Evolutionary conservation across 1,140 invertebrate species (phyloP).

Genomic region (Camponotus floridanus): DNA sequence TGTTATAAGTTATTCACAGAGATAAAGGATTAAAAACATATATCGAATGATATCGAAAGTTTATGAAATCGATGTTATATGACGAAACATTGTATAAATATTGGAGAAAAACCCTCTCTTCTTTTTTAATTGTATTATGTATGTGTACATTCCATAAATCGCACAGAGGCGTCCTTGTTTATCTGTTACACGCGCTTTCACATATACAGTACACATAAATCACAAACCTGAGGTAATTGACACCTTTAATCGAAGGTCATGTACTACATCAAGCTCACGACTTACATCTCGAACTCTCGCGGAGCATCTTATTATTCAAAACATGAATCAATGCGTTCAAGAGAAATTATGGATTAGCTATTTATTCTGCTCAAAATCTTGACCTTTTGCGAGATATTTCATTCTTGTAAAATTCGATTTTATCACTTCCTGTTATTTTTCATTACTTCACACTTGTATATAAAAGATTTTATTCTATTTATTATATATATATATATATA

Average conservation of each 20-base stretch:
- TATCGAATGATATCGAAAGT: background rate
- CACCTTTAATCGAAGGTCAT: constrained; percentile 9
- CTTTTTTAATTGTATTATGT: background rate
- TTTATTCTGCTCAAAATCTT: background rate
- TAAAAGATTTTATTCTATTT: background rate
- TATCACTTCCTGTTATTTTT: background rate
- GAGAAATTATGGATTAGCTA: background rate
- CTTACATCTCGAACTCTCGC: background rate
- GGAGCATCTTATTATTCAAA: background rate
- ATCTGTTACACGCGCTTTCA: constrained; percentile 12
- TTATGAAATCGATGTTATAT: background rate
- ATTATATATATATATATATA: background rate
- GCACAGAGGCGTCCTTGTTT: constrained; percentile 4
- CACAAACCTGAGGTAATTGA: background rate
- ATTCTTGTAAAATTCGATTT: background rate
- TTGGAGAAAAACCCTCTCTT: background rate
- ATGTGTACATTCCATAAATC: background rate
- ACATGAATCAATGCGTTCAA: background rate
- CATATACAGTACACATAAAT: background rate
- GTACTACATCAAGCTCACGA: too few species aligned
- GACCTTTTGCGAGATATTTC: background rate
- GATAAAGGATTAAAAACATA: background rate
- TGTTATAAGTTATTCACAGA: background rate
- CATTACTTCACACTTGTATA: background rate
- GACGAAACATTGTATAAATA: constrained; percentile 2